These are phyloP conservation scores for Telmatherina bonti DNA, from an alignment of 2,797 vertebrate genomes.

Conservation along the genomic window DNA sequence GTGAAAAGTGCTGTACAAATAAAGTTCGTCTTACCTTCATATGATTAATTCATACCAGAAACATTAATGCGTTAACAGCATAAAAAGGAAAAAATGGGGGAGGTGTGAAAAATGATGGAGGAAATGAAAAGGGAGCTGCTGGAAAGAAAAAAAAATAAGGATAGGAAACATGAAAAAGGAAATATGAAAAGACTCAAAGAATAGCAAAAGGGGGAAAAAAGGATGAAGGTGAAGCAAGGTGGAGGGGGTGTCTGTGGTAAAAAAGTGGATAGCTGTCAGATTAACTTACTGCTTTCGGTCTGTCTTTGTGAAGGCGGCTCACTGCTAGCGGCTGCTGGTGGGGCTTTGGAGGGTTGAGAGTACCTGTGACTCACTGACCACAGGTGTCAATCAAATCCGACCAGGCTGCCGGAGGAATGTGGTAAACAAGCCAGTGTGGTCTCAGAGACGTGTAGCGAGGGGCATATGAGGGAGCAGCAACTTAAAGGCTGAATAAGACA, in stretches of 20 bases:
- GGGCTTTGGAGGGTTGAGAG: constrained; percentile 25
- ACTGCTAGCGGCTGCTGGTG: constrained; percentile 16
- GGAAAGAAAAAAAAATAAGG: too few species aligned
- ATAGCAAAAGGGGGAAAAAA: neutral
- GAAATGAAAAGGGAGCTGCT: too few species aligned
- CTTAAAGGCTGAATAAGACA: constrained; percentile 43
- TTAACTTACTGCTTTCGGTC: constrained; percentile 39
- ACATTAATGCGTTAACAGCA: too few species aligned
- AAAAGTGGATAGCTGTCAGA: constrained; percentile 39
- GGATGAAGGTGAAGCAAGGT: neutral
- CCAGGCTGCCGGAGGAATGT: constrained; percentile 61
- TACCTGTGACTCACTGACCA: constrained; percentile 73
- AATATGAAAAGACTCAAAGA: too few species aligned
- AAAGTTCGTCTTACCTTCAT: too few species aligned
- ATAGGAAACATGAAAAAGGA: too few species aligned
- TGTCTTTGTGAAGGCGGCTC: constrained; percentile 52
- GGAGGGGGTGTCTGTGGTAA: neutral
- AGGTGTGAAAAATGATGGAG: too few species aligned
- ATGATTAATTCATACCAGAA: too few species aligned
- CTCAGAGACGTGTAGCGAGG: constrained; percentile 36
- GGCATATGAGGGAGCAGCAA: constrained; percentile 11
- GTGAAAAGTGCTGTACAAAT: too few species aligned
- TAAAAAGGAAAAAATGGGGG: too few species aligned
- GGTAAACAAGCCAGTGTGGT: constrained; percentile 68
- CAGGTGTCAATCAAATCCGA: constrained; percentile 67